phyloP scores from a whole-genome alignment of 53 echinoderm and acorn worm genomes.

The Temnopleurus reevesii region DNA sequence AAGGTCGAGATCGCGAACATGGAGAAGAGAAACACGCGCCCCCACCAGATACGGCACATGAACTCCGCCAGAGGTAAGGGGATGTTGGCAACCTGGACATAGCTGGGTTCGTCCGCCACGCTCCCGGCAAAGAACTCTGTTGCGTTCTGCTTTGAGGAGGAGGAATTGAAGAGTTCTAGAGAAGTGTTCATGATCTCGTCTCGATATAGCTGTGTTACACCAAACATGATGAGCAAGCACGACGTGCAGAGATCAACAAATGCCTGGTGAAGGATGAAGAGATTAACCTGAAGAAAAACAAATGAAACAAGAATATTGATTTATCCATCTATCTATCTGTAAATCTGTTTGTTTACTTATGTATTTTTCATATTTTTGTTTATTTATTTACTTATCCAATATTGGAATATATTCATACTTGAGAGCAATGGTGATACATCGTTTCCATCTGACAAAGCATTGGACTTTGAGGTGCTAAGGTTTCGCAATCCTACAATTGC shows the following conservation, averaged over 20 bases:
- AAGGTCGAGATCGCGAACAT: conserved; percentile 89
- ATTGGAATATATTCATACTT: too few relatives aligned
- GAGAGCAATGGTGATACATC: too few relatives aligned
- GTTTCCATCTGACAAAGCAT: too few relatives aligned
- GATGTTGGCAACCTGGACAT: neutral
- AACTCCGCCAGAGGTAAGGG: conserved; percentile 61
- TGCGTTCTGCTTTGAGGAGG: neutral
- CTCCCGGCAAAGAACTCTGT: neutral
- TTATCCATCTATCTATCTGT: too few relatives aligned
- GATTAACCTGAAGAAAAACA: conserved; percentile 49
- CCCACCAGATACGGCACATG: conserved; percentile 87
- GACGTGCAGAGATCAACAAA: conserved; percentile 78
- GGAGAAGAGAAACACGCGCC: conserved; percentile 78
- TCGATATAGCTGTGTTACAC: conserved; percentile 27
- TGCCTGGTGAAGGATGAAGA: conserved; percentile 88
- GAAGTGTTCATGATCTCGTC: conserved; percentile 16
- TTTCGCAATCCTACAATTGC: too few relatives aligned
- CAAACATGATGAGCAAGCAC: conserved; percentile 72
- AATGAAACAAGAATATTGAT: too few relatives aligned
- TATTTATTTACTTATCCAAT: too few relatives aligned
- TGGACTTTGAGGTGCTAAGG: too few relatives aligned
- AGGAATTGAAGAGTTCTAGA: neutral
- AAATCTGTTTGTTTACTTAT: too few relatives aligned
- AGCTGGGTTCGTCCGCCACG: neutral
- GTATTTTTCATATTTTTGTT: too few relatives aligned